Evolutionary conservation across 2,888 invertebrate species (phyloP), one percentile per base, ranked within the genome.

Genomic region (Pterostichus madidus): DNA sequence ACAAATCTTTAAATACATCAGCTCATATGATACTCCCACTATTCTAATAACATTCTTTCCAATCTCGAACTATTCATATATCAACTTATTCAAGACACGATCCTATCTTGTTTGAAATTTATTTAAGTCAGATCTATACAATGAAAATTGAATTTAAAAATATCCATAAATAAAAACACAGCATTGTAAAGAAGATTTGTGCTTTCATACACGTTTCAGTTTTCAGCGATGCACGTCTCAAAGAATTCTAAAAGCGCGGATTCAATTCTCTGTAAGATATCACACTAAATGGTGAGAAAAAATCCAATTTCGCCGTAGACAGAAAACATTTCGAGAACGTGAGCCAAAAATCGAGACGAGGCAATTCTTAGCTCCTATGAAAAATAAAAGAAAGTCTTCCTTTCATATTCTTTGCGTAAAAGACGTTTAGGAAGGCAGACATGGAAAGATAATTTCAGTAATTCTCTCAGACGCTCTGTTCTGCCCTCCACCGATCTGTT

Each of bases 181-280:
- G 39, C 39, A 8, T 39, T 39, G 39, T 39, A 64, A 13, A 64
- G 24, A 24, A 24, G 24, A 24, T 24, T 24, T 24, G 24, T 24
- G 24, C 24, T 24, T 24, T 24, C 24, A 64, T 64, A 39, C 64
- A 64, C 64, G 64, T 35, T 64, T 64, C 32, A 64, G 64, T 64
- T 64, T 64, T 64, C 64, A 64, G 13, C 64, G 64, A 24, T 31
- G 59, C 59, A 59, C 64, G 64, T 35, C 64, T 39, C 64, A 64
- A 71, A 71, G 46, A 71, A 71, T 49, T 24, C 71, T 71, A 46
- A 71, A 71, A 71, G 71, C 71, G 71, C 46, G 71, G 44, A 71
- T 71, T 71, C 71, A 71, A 71, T 71, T 71, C 71, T 44, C 71
- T 71, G 71, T 71, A 46, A 71, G 71, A 71, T 71, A 71, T 71